Percentiles rank a stretch among this genome's conserved stretches.
Evolutionary conservation across 2,888 invertebrate species (phyloP).

Genomic region (Caenorhabditis afra): DNA sequence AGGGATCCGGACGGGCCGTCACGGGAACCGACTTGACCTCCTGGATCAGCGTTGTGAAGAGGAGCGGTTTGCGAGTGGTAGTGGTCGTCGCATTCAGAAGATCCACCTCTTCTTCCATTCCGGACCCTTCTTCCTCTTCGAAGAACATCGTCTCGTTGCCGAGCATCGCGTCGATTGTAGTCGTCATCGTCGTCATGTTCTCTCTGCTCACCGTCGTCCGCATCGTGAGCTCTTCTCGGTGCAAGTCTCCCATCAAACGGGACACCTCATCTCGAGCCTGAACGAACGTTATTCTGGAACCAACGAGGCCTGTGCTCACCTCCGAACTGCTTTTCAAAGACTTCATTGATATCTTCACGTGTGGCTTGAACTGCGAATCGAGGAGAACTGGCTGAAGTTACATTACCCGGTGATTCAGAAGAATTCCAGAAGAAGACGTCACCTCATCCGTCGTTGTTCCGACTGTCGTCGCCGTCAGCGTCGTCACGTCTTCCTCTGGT

Average conservation of each 20-base stretch:
- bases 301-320: neutral
- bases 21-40: constrained; percentile 24
- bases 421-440: neutral
- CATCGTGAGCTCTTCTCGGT: constrained; percentile 34
- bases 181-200: constrained; percentile 26
- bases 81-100: neutral
- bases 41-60: constrained; percentile 40
- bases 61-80: constrained; percentile 24
- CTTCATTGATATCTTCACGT: constrained; percentile 21
- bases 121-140: constrained; percentile 47
- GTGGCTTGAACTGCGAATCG: constrained; percentile 42
- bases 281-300: neutral
- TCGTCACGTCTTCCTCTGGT: constrained; percentile 1
- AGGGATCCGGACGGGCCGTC: constrained; percentile 43
- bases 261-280: constrained; percentile 31
- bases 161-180: constrained; percentile 17
- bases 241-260: constrained; percentile 41
- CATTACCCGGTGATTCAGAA: neutral
- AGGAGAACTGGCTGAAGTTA: constrained; percentile 7
- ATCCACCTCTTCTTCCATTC: constrained; percentile 3
- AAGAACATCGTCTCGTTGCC: constrained; percentile 43
- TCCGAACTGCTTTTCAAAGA: constrained; percentile 10
- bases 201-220: constrained; percentile 38
- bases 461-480: neutral
- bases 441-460: neutral